phyloP scores from a whole-genome alignment of 1,140 invertebrate genomes.

The Nephila pilipes region DNA sequence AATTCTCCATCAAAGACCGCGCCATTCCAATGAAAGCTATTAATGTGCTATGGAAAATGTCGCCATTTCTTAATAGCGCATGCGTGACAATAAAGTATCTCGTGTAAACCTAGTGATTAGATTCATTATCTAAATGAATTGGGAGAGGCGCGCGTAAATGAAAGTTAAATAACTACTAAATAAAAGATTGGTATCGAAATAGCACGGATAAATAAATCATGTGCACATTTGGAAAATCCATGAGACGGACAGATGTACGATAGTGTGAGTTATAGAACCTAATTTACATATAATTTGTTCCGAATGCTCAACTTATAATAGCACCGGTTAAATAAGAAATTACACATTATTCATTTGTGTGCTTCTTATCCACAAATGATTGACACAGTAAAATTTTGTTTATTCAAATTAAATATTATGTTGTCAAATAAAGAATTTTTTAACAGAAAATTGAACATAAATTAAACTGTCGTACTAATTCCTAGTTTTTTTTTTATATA shows the following conservation, averaged over 20 bases:
- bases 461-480: no score
- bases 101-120: neutral
- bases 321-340: no score
- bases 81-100: neutral
- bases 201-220: neutral
- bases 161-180: neutral
- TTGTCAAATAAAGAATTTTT: no score
- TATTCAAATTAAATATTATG: no score
- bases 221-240: neutral
- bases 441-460: no score
- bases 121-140: slow-evolving; percentile 22
- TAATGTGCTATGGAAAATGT: neutral
- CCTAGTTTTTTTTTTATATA: no score
- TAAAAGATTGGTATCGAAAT: neutral
- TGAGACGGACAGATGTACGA: neutral
- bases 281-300: neutral
- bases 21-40: neutral
- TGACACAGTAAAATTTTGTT: no score
- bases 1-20: neutral
- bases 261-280: neutral
- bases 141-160: neutral
- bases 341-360: no score
- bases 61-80: slow-evolving; percentile 11
- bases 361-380: no score
- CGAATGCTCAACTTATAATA: no score